Evolutionary conservation across 2,797 vertebrate species (phyloP).

Genomic region (Spea hammondii): DNA sequence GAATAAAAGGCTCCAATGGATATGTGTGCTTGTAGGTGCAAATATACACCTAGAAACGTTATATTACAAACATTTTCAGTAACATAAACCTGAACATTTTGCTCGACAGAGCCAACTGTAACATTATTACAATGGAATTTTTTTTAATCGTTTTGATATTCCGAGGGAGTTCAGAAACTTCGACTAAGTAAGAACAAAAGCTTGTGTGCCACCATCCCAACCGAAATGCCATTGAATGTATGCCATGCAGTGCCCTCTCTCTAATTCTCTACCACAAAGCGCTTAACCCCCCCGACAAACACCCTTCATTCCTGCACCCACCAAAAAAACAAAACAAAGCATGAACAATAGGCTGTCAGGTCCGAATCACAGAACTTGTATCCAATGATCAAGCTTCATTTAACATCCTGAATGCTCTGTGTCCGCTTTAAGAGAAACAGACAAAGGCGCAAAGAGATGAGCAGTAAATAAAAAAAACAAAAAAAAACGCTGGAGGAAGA

Average conservation of each 20-base stretch:
- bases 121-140: neutral
- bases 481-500: constrained; percentile 36
- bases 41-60: too few species aligned
- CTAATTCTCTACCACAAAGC: neutral
- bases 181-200: constrained; percentile 1
- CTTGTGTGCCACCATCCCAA: neutral
- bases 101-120: neutral
- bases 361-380: constrained; percentile 68
- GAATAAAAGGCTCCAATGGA: too few species aligned
- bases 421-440: constrained; percentile 67
- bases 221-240: constrained; percentile 4
- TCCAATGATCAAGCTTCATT: constrained; percentile 69
- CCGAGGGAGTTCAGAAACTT: neutral
- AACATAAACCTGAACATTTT: too few species aligned
- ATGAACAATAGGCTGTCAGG: constrained; percentile 71
- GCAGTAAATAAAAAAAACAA: constrained; percentile 62
- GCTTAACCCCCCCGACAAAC: constrained; percentile 10
- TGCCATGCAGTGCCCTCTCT: constrained; percentile 13
- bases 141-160: neutral
- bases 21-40: too few species aligned
- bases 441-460: constrained; percentile 66
- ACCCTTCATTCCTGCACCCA: neutral
- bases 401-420: constrained; percentile 72
- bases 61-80: too few species aligned
- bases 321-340: constrained; percentile 53